Evolutionary conservation across 1,140 invertebrate genomes (phyloP).

Genomic region (Elymnias hypermnestra): DNA sequence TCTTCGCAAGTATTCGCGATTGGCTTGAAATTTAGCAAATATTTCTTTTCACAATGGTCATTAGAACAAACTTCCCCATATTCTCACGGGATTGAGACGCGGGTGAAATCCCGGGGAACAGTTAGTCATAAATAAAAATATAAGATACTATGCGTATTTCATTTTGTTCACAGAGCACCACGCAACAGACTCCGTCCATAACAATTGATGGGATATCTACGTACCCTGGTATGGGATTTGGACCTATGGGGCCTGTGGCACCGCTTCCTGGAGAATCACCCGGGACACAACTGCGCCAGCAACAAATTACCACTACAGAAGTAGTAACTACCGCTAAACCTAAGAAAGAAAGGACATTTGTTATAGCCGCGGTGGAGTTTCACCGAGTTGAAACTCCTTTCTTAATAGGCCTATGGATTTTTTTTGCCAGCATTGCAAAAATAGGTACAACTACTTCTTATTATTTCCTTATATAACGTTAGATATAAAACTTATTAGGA

Average conservation of each 20-base stretch:
- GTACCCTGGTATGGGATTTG: slow-evolving; percentile 60
- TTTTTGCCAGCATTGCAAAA: slow-evolving; percentile 95
- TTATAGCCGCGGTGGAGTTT: slow-evolving; percentile 90
- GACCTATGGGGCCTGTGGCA: slow-evolving; percentile 65
- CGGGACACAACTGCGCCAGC: slow-evolving; percentile 47
- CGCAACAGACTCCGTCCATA: slow-evolving; percentile 70
- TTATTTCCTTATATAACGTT: too few relatives aligned
- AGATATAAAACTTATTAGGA: too few relatives aligned
- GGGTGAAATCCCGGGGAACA: too few relatives aligned
- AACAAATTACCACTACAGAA: slow-evolving; percentile 46
- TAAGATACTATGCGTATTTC: not conserved
- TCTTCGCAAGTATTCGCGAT: too few relatives aligned
- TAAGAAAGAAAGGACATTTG: slow-evolving; percentile 67
- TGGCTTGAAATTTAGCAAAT: too few relatives aligned
- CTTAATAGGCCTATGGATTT: slow-evolving; percentile 95
- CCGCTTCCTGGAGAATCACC: slow-evolving; percentile 51
- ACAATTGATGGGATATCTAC: slow-evolving; percentile 64
- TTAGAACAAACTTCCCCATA: too few relatives aligned
- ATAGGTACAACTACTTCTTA: slow-evolving; percentile 84
- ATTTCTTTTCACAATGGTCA: too few relatives aligned
- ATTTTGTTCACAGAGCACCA: slow-evolving; percentile 47
- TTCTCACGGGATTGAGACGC: too few relatives aligned
- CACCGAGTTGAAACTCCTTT: slow-evolving; percentile 93
- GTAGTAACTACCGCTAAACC: slow-evolving; percentile 39
- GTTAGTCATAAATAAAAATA: too few relatives aligned